phyloP scores from a whole-genome alignment of 2,797 vertebrate genomes.

The Apogon talboti region DNA sequence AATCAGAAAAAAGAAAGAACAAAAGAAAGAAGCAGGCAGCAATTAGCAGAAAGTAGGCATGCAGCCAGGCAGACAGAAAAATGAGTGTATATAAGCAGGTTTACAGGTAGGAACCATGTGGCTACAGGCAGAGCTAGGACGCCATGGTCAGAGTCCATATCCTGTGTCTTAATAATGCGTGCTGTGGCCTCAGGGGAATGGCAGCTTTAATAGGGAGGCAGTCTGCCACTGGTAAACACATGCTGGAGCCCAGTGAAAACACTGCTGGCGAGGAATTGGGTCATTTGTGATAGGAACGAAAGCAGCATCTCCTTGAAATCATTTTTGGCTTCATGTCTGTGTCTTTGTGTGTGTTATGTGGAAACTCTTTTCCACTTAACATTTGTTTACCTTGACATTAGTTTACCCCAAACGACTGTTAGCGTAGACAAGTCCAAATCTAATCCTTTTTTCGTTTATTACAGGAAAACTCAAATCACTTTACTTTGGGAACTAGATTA shows the following conservation, averaged over 20 bases:
- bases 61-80: conserved; percentile 60
- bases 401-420: conserved; percentile 58
- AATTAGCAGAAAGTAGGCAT: conserved; percentile 48
- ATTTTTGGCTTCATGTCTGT: conserved; percentile 52
- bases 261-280: conserved; percentile 71
- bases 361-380: conserved; percentile 57
- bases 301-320: conserved; percentile 65
- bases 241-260: conserved; percentile 76
- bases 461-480: conserved; percentile 29
- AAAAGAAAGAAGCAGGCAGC: conserved; percentile 23
- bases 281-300: conserved; percentile 77
- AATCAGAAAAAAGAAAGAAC: conserved; percentile 19
- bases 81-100: conserved; percentile 54
- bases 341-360: conserved; percentile 37
- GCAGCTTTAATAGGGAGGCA: conserved; percentile 78
- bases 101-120: conserved; percentile 82
- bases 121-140: conserved; percentile 73
- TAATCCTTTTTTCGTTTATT: conserved; percentile 52
- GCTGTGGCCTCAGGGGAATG: conserved; percentile 70
- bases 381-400: conserved; percentile 65
- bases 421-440: conserved; percentile 43
- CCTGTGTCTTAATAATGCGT: conserved; percentile 80
- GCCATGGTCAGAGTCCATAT: conserved; percentile 78
- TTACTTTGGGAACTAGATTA: conserved; percentile 41
- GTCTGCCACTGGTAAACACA: conserved; percentile 81